These are phyloP conservation scores for Crocuta crocuta DNA, from an alignment of 2,113 vertebrate species.

Conservation along the genomic window DNA sequence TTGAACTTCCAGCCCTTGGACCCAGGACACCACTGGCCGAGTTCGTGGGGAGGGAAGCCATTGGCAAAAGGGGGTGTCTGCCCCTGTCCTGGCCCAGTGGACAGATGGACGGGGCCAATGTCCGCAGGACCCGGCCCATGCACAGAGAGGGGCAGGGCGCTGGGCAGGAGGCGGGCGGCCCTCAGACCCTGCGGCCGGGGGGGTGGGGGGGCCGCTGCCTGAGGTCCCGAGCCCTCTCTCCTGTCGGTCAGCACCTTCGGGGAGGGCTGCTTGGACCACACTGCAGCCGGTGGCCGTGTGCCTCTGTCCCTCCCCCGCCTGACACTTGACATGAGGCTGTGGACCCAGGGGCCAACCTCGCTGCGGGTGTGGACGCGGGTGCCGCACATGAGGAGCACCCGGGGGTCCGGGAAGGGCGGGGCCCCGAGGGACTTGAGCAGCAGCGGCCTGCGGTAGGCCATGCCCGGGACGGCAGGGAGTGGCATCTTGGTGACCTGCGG, in stretches of 20 bases:
- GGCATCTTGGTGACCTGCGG: conserved; percentile 90
- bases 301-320: conserved; percentile 66
- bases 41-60: not conserved
- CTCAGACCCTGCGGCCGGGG: conserved; percentile 49
- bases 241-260: not conserved
- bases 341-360: conserved; percentile 90
- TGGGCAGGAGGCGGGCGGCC: not conserved
- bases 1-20: not conserved
- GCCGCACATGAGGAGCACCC: conserved; percentile 90
- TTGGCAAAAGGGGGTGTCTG: not conserved
- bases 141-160: not conserved
- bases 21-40: not conserved
- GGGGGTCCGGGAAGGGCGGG: conserved; percentile 86
- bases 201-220: not conserved
- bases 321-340: conserved; percentile 90
- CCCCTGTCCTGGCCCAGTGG: not conserved
- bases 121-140: not conserved
- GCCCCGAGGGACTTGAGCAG: conserved; percentile 89
- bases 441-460: conserved; percentile 87
- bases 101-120: not conserved
- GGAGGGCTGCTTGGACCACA: conserved; percentile 65
- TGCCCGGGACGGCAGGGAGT: conserved; percentile 85
- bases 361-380: conserved; percentile 90
- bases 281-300: conserved; percentile 71
- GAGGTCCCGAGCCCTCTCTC: not conserved